Base-by-base conservation (phyloP, 2,888 invertebrate genomes). In the Dromius quadrimaculatus region DNA sequence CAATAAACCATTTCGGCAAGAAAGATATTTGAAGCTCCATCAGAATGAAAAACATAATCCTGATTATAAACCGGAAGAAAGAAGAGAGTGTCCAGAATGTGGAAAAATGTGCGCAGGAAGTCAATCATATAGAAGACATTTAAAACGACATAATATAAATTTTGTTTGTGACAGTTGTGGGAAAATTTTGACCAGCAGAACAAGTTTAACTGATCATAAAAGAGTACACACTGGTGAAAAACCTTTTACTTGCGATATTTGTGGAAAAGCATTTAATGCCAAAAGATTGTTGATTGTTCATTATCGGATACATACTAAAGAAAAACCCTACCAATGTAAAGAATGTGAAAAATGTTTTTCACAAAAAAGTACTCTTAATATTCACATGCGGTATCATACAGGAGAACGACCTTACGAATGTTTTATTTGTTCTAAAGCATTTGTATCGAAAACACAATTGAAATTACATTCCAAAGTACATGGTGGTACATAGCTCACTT, bases 301-400 rank as follows among this genome's bases (percentile, higher is more conserved):
- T 50, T 84, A 84, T 79, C 84, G 86, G 0, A 82, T 82, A 0
- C 88, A 88, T 68, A 84, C 85, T 0, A 85, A 86, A 84, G 84
- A 80, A 83, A 86, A 0, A 81, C 81, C 0, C 86, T 86, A 62
- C 36, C 22, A 36, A 28, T 69, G 66, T 38, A 13, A 11, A n/a
- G 20, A 70, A 68, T 74, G 74, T 19, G 71, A 65, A n/a, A 73
- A 74, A 57, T 23, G 59, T 8, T 68, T 71, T 36, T 22, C 68
- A 5, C 64, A 59, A 34, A 59, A 74, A 19, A 63, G 72, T 2
- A 71, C 73, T 1, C 34, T 76, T 15, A 73, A 66, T 8, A 71
- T 73, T 2, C 76, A 76, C 45, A 61, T 66, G 47, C 73, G 76
- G 2, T 9, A 9, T 9, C 45, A 45, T 13, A 45, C n/a, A 11